These are phyloP conservation scores for Margarornis squamiger DNA, from an alignment of 2,797 vertebrate species.

Conservation along the genomic window DNA sequence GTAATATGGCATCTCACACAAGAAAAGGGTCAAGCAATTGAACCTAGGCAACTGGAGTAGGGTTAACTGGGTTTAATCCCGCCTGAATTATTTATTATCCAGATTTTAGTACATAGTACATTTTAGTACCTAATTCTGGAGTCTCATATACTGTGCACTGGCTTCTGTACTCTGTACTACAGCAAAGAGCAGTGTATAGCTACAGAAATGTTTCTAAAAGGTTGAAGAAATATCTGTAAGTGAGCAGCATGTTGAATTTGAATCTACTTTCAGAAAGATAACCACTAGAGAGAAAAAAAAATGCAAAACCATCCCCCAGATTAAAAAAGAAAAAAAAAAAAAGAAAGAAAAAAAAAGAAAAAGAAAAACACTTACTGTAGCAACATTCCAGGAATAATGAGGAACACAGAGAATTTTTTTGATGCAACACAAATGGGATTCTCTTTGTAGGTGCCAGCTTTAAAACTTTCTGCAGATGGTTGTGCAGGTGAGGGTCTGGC, in stretches of 20 bases:
- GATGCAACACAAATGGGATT: background rate
- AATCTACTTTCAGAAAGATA: background rate
- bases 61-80: background rate
- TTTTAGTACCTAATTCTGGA: slow-evolving; percentile 39
- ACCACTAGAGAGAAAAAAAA: background rate
- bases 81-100: slow-evolving; percentile 38
- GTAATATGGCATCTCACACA: background rate
- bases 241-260: background rate
- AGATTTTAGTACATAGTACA: slow-evolving; percentile 51
- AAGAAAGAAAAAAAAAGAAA: background rate
- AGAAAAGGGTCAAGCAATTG: background rate
- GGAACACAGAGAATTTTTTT: background rate
- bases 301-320: background rate
- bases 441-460: background rate
- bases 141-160: background rate
- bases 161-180: background rate
- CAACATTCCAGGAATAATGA: background rate
- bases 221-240: background rate
- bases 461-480: background rate
- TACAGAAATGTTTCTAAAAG: background rate
- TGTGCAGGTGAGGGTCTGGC: background rate
- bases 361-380: background rate
- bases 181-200: background rate
- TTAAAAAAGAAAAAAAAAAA: background rate
- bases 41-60: background rate